Evolutionary conservation across 2,113 vertebrate species (phyloP).

Genomic region (Ceyx melanurus): DNA sequence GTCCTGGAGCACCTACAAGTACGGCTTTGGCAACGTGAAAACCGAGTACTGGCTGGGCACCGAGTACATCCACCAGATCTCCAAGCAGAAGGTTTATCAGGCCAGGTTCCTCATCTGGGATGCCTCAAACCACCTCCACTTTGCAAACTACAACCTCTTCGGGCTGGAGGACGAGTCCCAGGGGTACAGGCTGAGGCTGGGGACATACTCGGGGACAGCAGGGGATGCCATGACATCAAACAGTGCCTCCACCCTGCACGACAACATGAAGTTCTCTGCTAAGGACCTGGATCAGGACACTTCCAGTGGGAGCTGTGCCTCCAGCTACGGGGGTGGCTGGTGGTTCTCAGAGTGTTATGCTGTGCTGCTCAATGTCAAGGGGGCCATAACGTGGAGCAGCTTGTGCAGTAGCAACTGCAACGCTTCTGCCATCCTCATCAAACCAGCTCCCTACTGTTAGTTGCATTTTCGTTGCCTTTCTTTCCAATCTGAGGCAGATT

Average conservation of each 20-base stretch:
- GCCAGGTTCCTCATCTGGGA: not conserved
- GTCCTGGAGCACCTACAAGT: not conserved
- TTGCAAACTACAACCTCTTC: not conserved
- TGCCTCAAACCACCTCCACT: not conserved
- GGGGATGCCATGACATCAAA: not conserved
- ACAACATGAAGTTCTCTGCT: conserved; percentile 29
- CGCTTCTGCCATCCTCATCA: conserved; percentile 15
- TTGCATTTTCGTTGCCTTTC: not conserved
- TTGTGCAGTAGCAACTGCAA: not conserved
- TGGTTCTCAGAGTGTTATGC: conserved; percentile 24
- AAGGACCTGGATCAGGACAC: conserved; percentile 29
- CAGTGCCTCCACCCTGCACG: not conserved
- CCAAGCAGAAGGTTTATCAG: not conserved
- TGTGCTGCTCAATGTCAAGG: not conserved
- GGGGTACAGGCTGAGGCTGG: not conserved
- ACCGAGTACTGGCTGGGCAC: not conserved
- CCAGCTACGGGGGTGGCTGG: not conserved
- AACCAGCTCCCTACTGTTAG: not conserved
- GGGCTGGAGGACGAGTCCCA: not conserved
- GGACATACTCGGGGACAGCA: not conserved
- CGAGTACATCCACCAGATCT: not conserved
- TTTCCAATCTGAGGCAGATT: not conserved
- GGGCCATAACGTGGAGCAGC: not conserved
- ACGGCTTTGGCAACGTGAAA: not conserved
- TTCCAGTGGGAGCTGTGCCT: not conserved